These are phyloP conservation scores for Coregonus sp. DNA, from an alignment of 2,797 vertebrate species.

Conservation along the genomic window DNA sequence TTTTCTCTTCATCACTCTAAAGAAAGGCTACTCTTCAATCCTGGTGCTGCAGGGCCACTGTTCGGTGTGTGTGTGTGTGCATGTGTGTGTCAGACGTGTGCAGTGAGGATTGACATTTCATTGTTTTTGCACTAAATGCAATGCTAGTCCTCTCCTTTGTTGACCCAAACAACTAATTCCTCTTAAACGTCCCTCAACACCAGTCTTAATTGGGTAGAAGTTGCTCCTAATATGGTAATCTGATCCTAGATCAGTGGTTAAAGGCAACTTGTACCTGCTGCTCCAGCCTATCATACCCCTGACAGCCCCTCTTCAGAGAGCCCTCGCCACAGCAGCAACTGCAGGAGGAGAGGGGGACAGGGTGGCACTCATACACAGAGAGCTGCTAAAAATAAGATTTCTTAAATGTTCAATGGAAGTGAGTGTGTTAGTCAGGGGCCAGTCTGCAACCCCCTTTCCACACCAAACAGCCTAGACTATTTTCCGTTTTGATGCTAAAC, in stretches of 20 bases:
- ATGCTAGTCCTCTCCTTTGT: too few relatives aligned
- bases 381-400: slow-evolving; percentile 66
- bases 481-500: slow-evolving; percentile 22
- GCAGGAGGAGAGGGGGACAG: not conserved
- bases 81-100: slow-evolving; percentile 10
- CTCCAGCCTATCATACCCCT: not conserved
- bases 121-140: too few relatives aligned
- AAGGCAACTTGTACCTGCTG: not conserved
- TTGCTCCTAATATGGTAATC: not conserved
- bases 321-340: not conserved
- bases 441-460: not conserved
- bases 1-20: slow-evolving; percentile 60
- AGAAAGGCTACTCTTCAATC: slow-evolving; percentile 27
- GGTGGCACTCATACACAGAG: slow-evolving; percentile 31
- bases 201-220: too few relatives aligned
- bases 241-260: not conserved
- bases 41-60: too few relatives aligned
- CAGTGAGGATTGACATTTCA: not conserved
- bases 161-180: not conserved
- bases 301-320: not conserved
- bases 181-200: not conserved
- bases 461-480: not conserved
- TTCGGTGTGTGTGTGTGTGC: too few relatives aligned
- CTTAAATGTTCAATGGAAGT: slow-evolving; percentile 10
- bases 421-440: slow-evolving; percentile 10